A percentile compares a stretch with the other conserved stretches of the same genome.
phyloP scores from a whole-genome alignment of 2,113 vertebrate species.

The Orcinus orca region DNA sequence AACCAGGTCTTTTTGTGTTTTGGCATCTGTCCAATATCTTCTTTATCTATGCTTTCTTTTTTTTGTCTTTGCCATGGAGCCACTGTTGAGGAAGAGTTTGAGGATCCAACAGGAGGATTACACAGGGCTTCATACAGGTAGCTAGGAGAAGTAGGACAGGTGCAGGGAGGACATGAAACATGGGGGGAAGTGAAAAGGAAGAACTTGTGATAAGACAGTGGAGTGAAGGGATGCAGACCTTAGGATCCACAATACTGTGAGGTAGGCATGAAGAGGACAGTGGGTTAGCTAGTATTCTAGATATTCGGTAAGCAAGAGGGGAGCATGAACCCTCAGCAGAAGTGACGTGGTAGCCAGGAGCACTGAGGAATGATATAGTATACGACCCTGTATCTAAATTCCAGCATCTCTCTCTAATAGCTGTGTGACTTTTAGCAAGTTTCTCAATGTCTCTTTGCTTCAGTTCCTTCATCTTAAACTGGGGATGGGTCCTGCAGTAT shows the following conservation, averaged over 20 bases:
- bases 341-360: neutral
- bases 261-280: neutral
- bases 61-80: neutral
- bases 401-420: neutral
- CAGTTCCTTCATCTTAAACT: neutral
- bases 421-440: neutral
- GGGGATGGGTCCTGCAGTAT: neutral
- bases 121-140: neutral
- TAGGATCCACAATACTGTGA: neutral
- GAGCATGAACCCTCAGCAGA: neutral
- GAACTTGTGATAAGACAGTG: neutral
- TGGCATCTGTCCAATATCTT: neutral
- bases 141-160: neutral
- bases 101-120: neutral
- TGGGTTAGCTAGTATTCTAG: neutral
- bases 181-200: neutral
- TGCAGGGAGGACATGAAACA: neutral
- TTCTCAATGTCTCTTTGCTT: neutral
- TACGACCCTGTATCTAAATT: neutral
- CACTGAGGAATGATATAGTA: neutral
- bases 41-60: slow-evolving; percentile 2
- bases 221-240: neutral
- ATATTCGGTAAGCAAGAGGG: neutral
- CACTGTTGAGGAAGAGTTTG: neutral
- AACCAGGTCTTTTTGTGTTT: neutral